Evolutionary conservation across 1,140 invertebrate species (phyloP), one percentile per base, ranked within the genome.

Genomic region (Semibalanus balanoides): DNA sequence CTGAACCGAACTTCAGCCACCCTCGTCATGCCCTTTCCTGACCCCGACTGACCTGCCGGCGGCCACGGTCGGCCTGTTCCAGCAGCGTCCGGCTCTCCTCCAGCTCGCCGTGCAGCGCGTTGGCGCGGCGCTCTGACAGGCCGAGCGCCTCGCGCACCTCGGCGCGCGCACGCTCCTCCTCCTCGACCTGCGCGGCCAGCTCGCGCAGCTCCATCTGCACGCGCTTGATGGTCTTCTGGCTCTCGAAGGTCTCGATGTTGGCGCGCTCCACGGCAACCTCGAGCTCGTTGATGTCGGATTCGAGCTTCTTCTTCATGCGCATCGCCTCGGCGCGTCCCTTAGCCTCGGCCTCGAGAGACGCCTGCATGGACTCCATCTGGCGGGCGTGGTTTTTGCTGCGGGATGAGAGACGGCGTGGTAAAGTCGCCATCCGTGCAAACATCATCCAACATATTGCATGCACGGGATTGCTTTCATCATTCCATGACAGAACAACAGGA

Each of bases 301-400:
- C 87, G 75, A 88, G 82, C 81, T 87, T 88, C 84, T 88, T 88
- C 82, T 87, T 87, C 77, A 86, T 83, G 74, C 85, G 83, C 80
- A 86, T 81, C 75, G 86, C 84, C 78, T 88, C 87, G 51, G 83
- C 83, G 79, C 87, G 88, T 75, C 84, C 86, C 81, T 85, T 86
- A 75, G 84, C 79, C 79, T 88, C 87, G 80, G 86, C 84, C 80
- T 88, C 87, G n/a, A 88, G 82, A 76, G 85, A 86, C 71, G 86
- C 85, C 79, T 87, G 86, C 83, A 88, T 86, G 74, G 85, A 85
- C 76, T 88, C 87, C 73, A 88, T 82, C 35, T 85, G 84, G 72
- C 87, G 93, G 87, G 98, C 96, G 88, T 99, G 97, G 86, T 99
- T 99, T 90, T 99, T 99, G 85, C 97, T 92, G 82, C 74, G 83